Base-by-base conservation (phyloP, 2,888 invertebrate genomes). In the Brachylomia viminalis region DNA sequence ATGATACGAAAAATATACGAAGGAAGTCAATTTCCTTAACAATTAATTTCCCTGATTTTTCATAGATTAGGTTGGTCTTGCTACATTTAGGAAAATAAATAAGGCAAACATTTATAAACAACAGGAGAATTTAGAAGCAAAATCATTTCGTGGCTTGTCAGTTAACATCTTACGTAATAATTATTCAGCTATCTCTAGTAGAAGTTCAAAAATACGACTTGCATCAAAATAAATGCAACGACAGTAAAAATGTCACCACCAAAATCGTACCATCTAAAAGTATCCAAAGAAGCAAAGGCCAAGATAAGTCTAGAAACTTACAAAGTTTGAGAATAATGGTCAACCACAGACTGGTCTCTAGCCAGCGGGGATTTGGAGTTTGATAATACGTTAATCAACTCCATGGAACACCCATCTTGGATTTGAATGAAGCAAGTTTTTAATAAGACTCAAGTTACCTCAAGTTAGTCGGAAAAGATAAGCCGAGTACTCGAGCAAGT, bases 281-380 rank as follows among this genome's bases (percentile, higher is more conserved):
- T 27, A 67, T 23, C 11, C 30, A 61, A 82, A 84, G 65, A 83
- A 83, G 80, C 56, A 81, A 71, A 80, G 77, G 77, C 80, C 75
- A 77, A 78, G 80, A 86, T 84, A 84, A 87, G 77, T 80, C 85
- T 82, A 77, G 84, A 84, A 80, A 84, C 86, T 87, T 59, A 42
- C 61, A 77, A 87, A 86, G 80, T 87, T 87, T 70, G 64, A 77
- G 82, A 74, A 87, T 85, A 86, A 85, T 81, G 87, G 86, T 87
- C 86, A 87, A 76, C 86, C 87, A 47, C 85, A 71, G 74, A 78
- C 72, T 68, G 69, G 66, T 71, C 72, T 75, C 58, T 79, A 82
- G 80, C 84, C 80, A 66, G 70, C 56, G 80, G 87, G 87, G 82
- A 85, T 86, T 82, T 45, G 13, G 76, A 80, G 80, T 86, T 82